Conservation (phyloP, 2,888 invertebrate genomes). For the Cephus sareptanus region DNA sequence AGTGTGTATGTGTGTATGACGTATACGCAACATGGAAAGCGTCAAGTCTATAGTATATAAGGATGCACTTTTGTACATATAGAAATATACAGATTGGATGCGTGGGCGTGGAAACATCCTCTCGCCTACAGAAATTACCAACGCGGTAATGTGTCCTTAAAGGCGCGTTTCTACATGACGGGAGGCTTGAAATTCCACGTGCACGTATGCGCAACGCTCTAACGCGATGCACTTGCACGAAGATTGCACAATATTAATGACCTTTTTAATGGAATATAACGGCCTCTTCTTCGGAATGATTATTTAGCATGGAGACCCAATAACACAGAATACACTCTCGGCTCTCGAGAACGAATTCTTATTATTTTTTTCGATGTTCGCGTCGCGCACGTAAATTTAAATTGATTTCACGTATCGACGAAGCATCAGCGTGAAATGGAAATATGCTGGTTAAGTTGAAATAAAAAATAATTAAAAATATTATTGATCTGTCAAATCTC, state of each 20-base stretch:
- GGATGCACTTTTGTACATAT: background rate
- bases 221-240: constrained; percentile 33
- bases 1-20: background rate
- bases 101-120: background rate
- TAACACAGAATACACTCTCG: constrained; percentile 20
- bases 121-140: background rate
- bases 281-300: constrained; percentile 39
- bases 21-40: background rate
- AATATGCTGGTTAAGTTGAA: background rate
- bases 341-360: background rate
- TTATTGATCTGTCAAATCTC: background rate
- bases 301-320: constrained; percentile 44
- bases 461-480: background rate
- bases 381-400: background rate
- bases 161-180: background rate
- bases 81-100: background rate
- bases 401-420: background rate
- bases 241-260: constrained; percentile 35
- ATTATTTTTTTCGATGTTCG: background rate
- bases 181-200: background rate
- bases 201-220: background rate
- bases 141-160: background rate
- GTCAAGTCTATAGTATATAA: background rate
- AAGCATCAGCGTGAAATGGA: background rate
- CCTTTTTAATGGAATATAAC: constrained; percentile 40